These are phyloP conservation scores for Gymnorhina tibicen DNA, from an alignment of 2,113 vertebrate genomes.

Conservation along the genomic window DNA sequence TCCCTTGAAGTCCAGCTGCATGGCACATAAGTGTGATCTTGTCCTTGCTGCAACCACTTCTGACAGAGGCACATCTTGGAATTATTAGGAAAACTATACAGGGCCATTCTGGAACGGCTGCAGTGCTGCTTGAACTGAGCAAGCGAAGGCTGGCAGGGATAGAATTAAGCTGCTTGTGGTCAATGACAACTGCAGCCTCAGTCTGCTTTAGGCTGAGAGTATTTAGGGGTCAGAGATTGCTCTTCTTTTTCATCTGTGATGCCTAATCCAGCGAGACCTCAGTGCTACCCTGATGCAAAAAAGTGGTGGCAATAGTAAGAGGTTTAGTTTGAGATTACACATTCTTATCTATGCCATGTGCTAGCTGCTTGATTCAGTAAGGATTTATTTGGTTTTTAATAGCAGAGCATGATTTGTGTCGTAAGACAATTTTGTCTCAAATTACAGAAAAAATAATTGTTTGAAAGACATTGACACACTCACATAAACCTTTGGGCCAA, in stretches of 20 bases:
- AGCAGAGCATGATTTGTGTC: neutral
- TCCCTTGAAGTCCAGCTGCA: neutral
- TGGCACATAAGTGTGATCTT: neutral
- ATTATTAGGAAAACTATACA: neutral
- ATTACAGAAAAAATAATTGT: neutral
- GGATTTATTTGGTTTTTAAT: neutral
- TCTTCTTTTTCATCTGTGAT: neutral
- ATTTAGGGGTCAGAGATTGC: neutral
- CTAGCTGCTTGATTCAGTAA: neutral
- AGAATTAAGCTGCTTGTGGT: neutral
- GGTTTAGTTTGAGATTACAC: neutral
- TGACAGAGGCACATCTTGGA: neutral
- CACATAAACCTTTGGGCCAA: neutral
- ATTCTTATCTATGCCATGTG: neutral
- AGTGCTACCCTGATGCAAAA: neutral
- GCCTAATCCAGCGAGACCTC: neutral
- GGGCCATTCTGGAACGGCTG: neutral
- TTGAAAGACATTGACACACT: neutral
- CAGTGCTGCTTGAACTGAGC: neutral
- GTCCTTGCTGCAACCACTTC: neutral
- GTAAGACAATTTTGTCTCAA: neutral
- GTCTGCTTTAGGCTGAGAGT: neutral
- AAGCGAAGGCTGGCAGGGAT: neutral
- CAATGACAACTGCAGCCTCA: neutral
- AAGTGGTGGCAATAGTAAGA: neutral